Evolutionary conservation across 2,797 vertebrate species (phyloP), one percentile per base, ranked within the genome.

Genomic region (Danio tinwini): DNA sequence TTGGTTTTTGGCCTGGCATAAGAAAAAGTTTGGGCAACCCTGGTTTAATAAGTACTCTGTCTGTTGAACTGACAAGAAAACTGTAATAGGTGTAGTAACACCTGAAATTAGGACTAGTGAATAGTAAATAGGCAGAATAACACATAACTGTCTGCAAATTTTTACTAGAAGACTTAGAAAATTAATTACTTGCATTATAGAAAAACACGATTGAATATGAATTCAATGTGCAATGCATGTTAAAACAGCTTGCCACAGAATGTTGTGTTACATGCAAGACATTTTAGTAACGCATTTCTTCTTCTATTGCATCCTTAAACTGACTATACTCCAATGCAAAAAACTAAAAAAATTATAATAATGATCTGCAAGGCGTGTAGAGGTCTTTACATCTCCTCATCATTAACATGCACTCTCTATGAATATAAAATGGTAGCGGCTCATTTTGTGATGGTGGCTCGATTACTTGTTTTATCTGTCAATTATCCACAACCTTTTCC

Each of bases 231-330:
- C 19, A 7, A 0, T 73, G 17, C 49, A 74, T 49, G 71, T 17
- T 12, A 37, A 47, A 0, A 1, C 19, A 11, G 71, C 71, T 59
- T 74, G 71, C 71, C 71, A 74, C 71, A 61, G 5, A 58, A 47
- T 78, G 53, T 69, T 61, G 58, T 59, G 58, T 70, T 71, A n/a
- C 58, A 71, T 63, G 40, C 37, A 17, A 71, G 14, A 71, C 67
- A 39, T 71, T 62, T 63, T 62, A 71, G 47, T 17, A 58, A 68
- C 12, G 64, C 37, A 37, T 71, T 71, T 52, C 12, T 53, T 52
- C 47, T 61, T 37, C 10, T 47, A 13, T 12, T 17, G 68, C 56
- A 42, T 62, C 47, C 39, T 71, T 70, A 21, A 59, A 71, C 70
- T 69, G 13, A 19, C 53, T 44, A 42, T 40, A 13, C 10, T 17